Evolutionary conservation across 2,113 vertebrate genomes (phyloP), one percentile per base, ranked within the genome.

Genomic region (Cyanocitta stelleri): DNA sequence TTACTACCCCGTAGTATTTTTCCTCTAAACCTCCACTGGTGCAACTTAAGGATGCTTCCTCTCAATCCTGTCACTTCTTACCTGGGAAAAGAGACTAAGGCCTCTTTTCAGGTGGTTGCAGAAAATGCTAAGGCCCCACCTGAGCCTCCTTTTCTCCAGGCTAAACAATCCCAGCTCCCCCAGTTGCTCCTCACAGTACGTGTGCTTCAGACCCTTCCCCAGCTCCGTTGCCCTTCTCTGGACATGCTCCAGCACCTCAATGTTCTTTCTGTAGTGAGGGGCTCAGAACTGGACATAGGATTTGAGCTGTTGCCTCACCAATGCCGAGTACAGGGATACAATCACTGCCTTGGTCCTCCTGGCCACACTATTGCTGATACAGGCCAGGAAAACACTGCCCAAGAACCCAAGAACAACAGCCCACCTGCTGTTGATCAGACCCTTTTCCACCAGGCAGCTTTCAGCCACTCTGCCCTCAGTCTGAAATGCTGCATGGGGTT

Each of bases 181-280:
- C 48, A 51, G 48, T 14, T 1, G 0, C 9, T 27, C 9, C 15
- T 37, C 33, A 13, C 0, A 10, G 3, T 5, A 7, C 10, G 32
- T 46, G 32, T 15, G 30, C 11, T 73, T 32, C 13, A 79, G 41
- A 68, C 11, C 6, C 27, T 74, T 49, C 17, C 27, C 14, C 24
- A 44, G 7, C 16, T 73, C 24, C 0, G 0, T 0, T 62, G 17
- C 17, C 35, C 20, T 48, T 43, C 27, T 13, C 20, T 44, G 16
- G 35, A 84, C 11, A 10, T 0, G 0, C 5, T 84, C 32, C 32
- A 62, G 24, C 41, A 1, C 23, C 32, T 48, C 46, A 18, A 5
- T 9, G 4, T 71, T 44, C 13, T 41, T 54, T n/a, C 43, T 49
- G 7, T 5, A 72, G 8, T 22, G 26, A 78, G 6, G 6, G 13